Conservation (phyloP, 2,113 vertebrate genomes). For the Petromus typicus region DNA sequence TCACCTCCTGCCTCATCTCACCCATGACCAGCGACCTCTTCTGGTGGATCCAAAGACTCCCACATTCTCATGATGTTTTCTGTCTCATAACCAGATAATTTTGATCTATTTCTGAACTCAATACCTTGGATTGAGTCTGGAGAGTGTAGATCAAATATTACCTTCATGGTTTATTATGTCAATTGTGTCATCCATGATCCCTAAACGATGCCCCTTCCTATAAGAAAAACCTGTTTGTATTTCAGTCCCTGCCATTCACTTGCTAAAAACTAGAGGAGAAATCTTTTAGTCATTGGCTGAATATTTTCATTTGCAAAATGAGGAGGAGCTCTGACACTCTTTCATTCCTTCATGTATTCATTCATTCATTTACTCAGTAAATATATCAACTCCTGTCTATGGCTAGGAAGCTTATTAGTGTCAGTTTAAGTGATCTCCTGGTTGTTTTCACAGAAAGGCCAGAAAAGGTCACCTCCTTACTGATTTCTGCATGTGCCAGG, state of each 20-base stretch:
- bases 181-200: not conserved
- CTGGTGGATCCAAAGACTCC: not conserved
- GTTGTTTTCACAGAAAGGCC: not conserved
- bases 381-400: not conserved
- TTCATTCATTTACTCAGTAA: not conserved
- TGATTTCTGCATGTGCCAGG: not conserved
- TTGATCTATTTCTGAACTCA: slow-evolving; percentile 14
- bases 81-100: not conserved
- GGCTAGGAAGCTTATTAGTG: not conserved
- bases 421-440: not conserved
- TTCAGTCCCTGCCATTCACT: not conserved
- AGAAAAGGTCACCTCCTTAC: not conserved
- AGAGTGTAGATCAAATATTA: not conserved
- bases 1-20: not conserved
- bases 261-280: not conserved
- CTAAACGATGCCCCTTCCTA: not conserved
- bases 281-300: not conserved
- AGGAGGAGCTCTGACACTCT: not conserved
- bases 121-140: not conserved
- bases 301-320: not conserved
- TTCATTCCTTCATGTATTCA: not conserved
- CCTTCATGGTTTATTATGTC: not conserved
- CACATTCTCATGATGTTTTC: not conserved
- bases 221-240: not conserved
- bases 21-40: not conserved